Conservation (phyloP, 2,888 invertebrate species). For the Zele albiditarsus region DNA sequence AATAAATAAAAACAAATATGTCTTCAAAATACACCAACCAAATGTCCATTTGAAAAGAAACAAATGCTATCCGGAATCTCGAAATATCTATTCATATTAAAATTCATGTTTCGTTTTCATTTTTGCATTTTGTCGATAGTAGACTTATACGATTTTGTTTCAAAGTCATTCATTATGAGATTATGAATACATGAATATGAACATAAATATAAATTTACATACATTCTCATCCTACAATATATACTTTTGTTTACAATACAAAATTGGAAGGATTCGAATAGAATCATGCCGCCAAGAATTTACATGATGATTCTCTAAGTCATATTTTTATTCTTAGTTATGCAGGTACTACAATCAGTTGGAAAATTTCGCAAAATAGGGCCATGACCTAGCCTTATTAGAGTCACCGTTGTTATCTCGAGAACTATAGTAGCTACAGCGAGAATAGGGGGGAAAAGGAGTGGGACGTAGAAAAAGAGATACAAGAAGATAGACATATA, state of each 20-base stretch:
- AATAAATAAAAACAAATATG: constrained; percentile 17
- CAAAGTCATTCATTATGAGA: background rate
- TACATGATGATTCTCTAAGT: constrained; percentile 56
- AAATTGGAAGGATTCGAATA: constrained; percentile 48
- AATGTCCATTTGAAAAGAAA: constrained; percentile 25
- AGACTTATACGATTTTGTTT: background rate
- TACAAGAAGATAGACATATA: constrained; percentile 1
- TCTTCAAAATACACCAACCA: constrained; percentile 12
- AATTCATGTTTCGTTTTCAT: background rate
- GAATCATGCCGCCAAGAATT: constrained; percentile 61
- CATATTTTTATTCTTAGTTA: constrained; percentile 60
- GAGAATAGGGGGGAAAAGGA: background rate
- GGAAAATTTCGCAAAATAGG: constrained; percentile 61
- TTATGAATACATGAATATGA: background rate
- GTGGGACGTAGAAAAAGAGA: constrained; percentile 20
- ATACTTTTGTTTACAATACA: too few species aligned
- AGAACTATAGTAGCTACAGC: constrained; percentile 21
- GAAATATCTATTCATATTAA: constrained; percentile 1
- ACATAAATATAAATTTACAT: background rate
- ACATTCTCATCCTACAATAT: background rate
- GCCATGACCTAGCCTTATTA: constrained; percentile 63
- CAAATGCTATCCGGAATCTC: background rate
- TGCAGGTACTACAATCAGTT: constrained; percentile 60
- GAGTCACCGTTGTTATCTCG: constrained; percentile 46
- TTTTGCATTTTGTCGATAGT: constrained; percentile 6